phyloP scores from a whole-genome alignment of 2,888 invertebrate species.

The Leucophenga maculata region DNA sequence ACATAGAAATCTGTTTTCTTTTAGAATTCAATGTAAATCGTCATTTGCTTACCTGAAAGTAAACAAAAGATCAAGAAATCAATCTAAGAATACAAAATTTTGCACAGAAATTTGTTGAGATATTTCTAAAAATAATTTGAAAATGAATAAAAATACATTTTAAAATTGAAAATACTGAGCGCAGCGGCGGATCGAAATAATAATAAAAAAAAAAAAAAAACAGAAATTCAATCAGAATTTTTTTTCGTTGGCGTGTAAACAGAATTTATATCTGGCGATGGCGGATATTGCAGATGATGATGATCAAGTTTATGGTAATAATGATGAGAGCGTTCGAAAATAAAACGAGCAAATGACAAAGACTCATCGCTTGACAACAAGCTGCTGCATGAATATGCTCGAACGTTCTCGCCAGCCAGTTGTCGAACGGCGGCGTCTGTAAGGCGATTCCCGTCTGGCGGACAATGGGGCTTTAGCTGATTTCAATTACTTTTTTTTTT shows the following conservation, averaged over 20 bases:
- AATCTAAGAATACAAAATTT: background rate
- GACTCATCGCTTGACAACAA: slow-evolving; percentile 10
- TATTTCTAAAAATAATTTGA: background rate
- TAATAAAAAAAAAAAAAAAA: slow-evolving; percentile 6
- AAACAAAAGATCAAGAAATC: slow-evolving; percentile 5
- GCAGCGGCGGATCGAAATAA: background rate
- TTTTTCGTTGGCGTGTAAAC: too few species aligned
- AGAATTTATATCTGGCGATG: background rate
- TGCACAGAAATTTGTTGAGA: background rate
- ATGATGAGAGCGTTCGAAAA: slow-evolving; percentile 6
- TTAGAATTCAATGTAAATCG: background rate
- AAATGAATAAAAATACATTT: slow-evolving; percentile 4
- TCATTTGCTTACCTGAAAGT: slow-evolving; percentile 17
- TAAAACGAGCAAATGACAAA: background rate
- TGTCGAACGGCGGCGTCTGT: background rate
- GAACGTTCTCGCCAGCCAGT: background rate
- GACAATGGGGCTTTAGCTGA: background rate
- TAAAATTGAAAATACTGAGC: background rate
- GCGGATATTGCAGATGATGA: slow-evolving; percentile 14
- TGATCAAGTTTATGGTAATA: background rate
- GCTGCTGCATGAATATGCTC: background rate
- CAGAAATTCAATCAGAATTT: background rate
- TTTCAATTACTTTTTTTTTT: background rate
- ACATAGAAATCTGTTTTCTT: too few species aligned
- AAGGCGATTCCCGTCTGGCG: background rate